Base-by-base conservation (phyloP, 2,797 vertebrate genomes). In the Acrossocheilus wenchowensis region DNA sequence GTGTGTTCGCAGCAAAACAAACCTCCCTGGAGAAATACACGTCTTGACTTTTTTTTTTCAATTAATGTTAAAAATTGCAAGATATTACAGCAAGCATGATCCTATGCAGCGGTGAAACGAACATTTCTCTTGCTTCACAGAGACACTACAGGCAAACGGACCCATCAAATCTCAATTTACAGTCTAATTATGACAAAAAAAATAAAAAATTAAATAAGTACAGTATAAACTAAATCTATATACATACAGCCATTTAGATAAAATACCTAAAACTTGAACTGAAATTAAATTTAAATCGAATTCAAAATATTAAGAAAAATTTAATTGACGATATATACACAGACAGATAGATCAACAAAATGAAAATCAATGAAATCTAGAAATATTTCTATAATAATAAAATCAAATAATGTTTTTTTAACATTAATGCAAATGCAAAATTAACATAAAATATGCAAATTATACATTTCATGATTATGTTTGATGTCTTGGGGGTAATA, bases 1-100 rank as follows among this genome's bases (percentile, higher is more conserved):
- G 78, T 62, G 54, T n/a, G 82, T 62, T 36, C 12, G 34, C 36
- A 62, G 6, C 72, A 77, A 77, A 83, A 64, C 82, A 84, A 77
- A 26, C 43, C 39, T 75, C 82, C 57, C 73, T 77, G 9, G 82
- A 84, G 82, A 52, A 66, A 77, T 66, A 12, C 17, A 34, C 26
- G 9, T 80, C n/a, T 11, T 0, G 43, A 15, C 12, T 41, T 17
- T 41, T 26, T 36, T 41, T 41, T 57, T 84, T 54, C 75, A 64
- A 87, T 83, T 39, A 80, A 74, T 26, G 26, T 36, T 48, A 8
- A 79, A 39, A 80, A 60, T 74, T 1, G 12, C 11, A 71, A 30
- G 39, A 57, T 30, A 26, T 78, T 26, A 48, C 1, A 1, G 14
- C n/a, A 36, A 45, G 23, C 12, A 5, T 48, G 21, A 26, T 83